Percentiles rank a stretch among this genome's conserved stretches.
These are phyloP conservation scores for Anoplius nigerrimus DNA, from an alignment of 2,888 invertebrate species.

Conservation along the genomic window DNA sequence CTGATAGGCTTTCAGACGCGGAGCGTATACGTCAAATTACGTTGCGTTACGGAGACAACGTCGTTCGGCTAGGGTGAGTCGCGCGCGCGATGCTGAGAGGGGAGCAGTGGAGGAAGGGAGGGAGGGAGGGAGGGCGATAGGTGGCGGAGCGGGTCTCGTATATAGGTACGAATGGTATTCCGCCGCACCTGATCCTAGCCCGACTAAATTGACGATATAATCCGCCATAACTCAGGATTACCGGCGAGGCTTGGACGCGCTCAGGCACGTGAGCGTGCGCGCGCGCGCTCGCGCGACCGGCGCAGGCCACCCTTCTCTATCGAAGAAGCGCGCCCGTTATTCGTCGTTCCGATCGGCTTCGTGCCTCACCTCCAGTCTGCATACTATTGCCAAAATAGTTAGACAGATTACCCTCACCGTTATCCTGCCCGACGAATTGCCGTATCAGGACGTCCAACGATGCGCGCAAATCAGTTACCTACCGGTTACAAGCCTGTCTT, in stretches of 20 bases:
- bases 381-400: no score
- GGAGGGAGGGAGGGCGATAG: slow-evolving; percentile 19
- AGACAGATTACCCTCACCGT: no score
- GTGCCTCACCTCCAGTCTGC: background rate
- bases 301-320: background rate
- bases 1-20: background rate
- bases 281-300: background rate
- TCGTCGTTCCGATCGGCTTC: slow-evolving; percentile 1
- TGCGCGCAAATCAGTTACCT: no score
- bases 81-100: slow-evolving; percentile 19
- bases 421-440: no score
- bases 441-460: no score
- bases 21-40: slow-evolving; percentile 35
- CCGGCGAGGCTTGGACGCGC: slow-evolving; percentile 46
- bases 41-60: slow-evolving; percentile 30
- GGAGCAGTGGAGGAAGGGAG: background rate
- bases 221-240: slow-evolving; percentile 74
- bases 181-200: slow-evolving; percentile 71
- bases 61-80: slow-evolving; percentile 42
- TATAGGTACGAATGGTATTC: slow-evolving; percentile 55
- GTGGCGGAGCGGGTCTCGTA: slow-evolving; percentile 18
- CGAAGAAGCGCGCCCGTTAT: no score
- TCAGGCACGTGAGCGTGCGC: slow-evolving; percentile 23
- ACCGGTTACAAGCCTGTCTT: no score
- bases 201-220: slow-evolving; percentile 71